Evolutionary conservation across 2,797 vertebrate species (phyloP), one percentile per base, ranked within the genome.

Genomic region (Cynodonichthys magdalenae): DNA sequence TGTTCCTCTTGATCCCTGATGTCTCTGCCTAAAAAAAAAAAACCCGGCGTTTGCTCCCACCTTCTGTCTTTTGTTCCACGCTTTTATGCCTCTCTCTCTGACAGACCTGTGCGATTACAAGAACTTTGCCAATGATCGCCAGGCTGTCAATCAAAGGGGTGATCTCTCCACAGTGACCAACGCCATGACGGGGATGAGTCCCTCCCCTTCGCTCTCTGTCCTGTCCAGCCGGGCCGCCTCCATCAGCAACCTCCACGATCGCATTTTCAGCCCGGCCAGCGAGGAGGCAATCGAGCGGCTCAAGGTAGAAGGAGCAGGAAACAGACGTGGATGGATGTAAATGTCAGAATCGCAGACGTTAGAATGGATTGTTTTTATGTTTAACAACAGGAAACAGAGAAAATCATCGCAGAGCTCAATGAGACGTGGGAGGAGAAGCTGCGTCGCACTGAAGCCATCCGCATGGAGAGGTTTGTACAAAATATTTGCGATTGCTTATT

Each of bases 401-500:
- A 99, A 85, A 99, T 99, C 74, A 99, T 99, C 0, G 98, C 98
- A 0, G 98, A 99, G 81, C 94, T 99, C 74, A 99, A 99, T 0
- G 98, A 98, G 87, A 99, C 98, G 0, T 99, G 98, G 98, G 98
- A 99, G 53, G 96, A 99, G 90, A 99, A 99, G 72, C 91, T 99
- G 36, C 92, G 98, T 0, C 94, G 97, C 58, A 99, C 98, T 0
- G 98, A 99, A 73, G 96, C 96, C 45, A 99, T 99, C 34, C 93
- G 97, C 17, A 99, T 98, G 97, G 96, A 98, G 66, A 90, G 91
- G 91, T 92, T 46, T 0, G 83, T 67, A 29, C 56, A 14, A 75
- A 24, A 63, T 28, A 29, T 42, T 45, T 18, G 47, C n/a, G 15
- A 15, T 18, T 55, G 4, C 54, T 54, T 62, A 20, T 39, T 14